Base-by-base conservation (phyloP, 2,113 vertebrate species). In the Daubentonia madagascariensis region DNA sequence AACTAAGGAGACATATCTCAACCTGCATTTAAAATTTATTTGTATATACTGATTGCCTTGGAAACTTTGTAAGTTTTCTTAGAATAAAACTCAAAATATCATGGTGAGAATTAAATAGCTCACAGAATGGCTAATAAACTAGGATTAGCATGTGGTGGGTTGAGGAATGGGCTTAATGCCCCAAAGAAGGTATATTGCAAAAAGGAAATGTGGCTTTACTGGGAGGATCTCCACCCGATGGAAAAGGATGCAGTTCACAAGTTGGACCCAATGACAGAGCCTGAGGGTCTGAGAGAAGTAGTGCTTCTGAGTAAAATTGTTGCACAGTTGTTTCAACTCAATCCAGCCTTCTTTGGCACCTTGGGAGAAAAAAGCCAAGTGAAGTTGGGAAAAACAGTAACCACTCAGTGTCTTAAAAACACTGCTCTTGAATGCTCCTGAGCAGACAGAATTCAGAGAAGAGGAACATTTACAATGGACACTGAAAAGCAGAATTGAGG, bases 401-500 rank as follows among this genome's bases (percentile, higher is more conserved):
- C 2, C 30, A 70, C 35, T n/a, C 25, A 12, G 9, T 5, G 12
- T 54, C 30, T 52, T 12, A 50, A 50, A 50, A 7, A 40, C 35
- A 16, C 9, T 54, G 14, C 3, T 81, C 28, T 23, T 12, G 17
- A 67, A 37, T 20, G 35, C 9, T 54, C 54, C 32, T 67, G 52
- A 22, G 10, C 8, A 13, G 61, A 43, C 13, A 89, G 8, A 6
- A 18, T 52, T 35, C 18, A 25, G 68, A 40, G 68, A 61, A 50
- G 12, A 37, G 35, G 18, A 20, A 30, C 1, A 57, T 63, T 28
- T n/a, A 22, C 16, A 5, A 3, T 7, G 9, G 23, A 67, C 18
- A 0, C 4, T 0, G 3, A 57, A 37, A 30, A 18, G 5, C 1
- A 12, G 22, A 84, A 50, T 2, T 0, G 4, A 61, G 25, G 10